Base-by-base conservation (phyloP, 1,140 invertebrate species). In the Scaptomyza pallida region DNA sequence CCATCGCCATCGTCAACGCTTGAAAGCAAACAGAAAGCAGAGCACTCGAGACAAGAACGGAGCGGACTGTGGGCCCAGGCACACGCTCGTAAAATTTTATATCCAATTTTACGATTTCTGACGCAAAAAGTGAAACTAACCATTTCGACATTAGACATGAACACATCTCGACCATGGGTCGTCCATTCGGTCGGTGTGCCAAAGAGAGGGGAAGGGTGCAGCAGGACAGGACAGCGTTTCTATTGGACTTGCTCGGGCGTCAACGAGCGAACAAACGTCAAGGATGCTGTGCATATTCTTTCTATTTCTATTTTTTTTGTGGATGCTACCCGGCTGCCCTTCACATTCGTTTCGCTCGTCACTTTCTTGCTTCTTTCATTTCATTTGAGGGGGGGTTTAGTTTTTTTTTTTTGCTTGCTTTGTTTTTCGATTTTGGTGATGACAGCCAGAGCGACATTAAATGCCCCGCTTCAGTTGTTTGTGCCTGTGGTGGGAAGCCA, bases 51-150 rank as follows among this genome's bases (percentile, higher is more conserved):
- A 81, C 64, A 70, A 72, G 73, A n/a, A 9, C 10, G 26, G 10
- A 9, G 26, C 5, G 15, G 33, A 56, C 54, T 54, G 26, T 10
- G 15, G 33, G 60, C 54, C 57, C 71, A 76, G 76, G 76, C 81
- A 75, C 74, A 86, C 82, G 78, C 82, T 88, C 82, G 82, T 88
- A 88, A 88, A 88, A 88, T 88, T 88, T 88, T 88, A 88, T 88
- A 88, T 89, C 82, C 78, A 88, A 88, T 88, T 88, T 88, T 88
- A 88, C 82, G 82, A 88, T 88, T 88, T 88, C 78, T 88, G 78
- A 88, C 82, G 82, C 78, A 88, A 88, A 86, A 88, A 88, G 82
- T 88, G 82, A 88, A 88, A 88, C 82, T 88, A 88, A 88, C 82
- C 82, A 88, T 88, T 88, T 82, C 75, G 82, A 88, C 82, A 88